Evolutionary conservation across 2,797 vertebrate species (phyloP), one percentile per base, ranked within the genome.

Genomic region (Acrossocheilus wenchowensis): DNA sequence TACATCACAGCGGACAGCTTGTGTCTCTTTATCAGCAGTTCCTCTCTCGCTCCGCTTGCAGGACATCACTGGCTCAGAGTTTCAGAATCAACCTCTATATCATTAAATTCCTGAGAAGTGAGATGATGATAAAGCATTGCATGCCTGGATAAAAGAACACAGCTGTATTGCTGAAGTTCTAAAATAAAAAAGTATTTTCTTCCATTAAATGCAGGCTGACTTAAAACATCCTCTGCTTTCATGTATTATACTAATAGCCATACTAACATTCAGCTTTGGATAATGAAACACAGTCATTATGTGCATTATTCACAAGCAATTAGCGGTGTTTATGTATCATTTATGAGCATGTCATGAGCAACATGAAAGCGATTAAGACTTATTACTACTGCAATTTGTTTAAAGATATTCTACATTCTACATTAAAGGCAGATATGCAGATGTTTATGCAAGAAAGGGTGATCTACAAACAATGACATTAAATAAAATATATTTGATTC

Each of bases 1-100:
- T 87, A 84, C 86, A 91, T 90, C 84, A 87, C 79, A 83, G 83
- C 23, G 8, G 87, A 91, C 89, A 87, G 87, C 73, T 84, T 83
- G 45, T 77, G 73, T 87, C 88, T 88, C 86, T 87, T 81, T 81
- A 85, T 82, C 68, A 78, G 81, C 43, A 77, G 69, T 68, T 57
- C 60, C 79, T 86, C 81, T 79, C 74, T 74, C 36, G 52, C 54
- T 78, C 39, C 50, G 3, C 74, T 52, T 66, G 30, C 81, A 39
- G 14, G 15, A 54, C 50, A 19, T 54, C 48, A 23, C 83, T 66
- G 34, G 30, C 57, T 84, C 12, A 0, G 62, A 72, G 54, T 85
- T 80, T 85, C 39, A 62, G 41, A 73, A 45, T 86, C 66, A 73
- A 80, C 66, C 36, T 30, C 74, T 78, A 57, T 43, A 69, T 85